Evolutionary conservation across 2,113 vertebrate genomes (phyloP).

Genomic region (Leuciscus idus): DNA sequence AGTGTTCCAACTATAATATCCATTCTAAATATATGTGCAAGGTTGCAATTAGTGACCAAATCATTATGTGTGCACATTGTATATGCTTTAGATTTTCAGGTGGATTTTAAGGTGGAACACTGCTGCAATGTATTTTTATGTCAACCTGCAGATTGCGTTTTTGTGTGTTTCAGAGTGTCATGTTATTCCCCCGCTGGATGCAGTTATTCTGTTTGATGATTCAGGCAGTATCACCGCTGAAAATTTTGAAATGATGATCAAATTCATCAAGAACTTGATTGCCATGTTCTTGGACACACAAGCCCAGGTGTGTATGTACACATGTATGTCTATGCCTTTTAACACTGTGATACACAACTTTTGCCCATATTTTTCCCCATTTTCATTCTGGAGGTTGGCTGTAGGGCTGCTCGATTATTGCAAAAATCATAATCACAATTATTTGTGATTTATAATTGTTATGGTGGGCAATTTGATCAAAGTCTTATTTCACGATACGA

Average conservation of each 20-base stretch:
- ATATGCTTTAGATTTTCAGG: too few relatives aligned
- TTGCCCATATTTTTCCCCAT: too few relatives aligned
- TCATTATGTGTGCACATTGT: not conserved
- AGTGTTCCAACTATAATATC: not conserved
- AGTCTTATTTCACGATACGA: too few relatives aligned
- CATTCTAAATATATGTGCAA: not conserved
- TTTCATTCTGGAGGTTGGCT: too few relatives aligned
- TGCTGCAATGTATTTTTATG: not conserved
- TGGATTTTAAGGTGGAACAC: not conserved
- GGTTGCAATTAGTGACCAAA: not conserved
- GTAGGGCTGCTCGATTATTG: too few relatives aligned
- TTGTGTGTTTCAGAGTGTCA: conserved; percentile 65
- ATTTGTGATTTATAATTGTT: too few relatives aligned
- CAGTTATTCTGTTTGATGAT: conserved; percentile 75
- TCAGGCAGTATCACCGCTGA: conserved; percentile 53
- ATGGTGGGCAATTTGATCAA: too few relatives aligned
- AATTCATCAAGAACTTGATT: conserved; percentile 71
- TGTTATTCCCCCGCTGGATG: conserved; percentile 66
- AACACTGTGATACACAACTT: too few relatives aligned
- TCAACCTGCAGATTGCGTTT: not conserved
- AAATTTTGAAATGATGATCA: conserved; percentile 74
- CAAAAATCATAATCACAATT: too few relatives aligned
- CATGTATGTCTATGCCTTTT: not conserved
- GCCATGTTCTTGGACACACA: conserved; percentile 60
- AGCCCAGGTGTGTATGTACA: conserved; percentile 69